Percentiles rank a stretch among this genome's conserved stretches.
Conservation (phyloP, 2,888 invertebrate genomes). For the Nemurella pictetii region DNA sequence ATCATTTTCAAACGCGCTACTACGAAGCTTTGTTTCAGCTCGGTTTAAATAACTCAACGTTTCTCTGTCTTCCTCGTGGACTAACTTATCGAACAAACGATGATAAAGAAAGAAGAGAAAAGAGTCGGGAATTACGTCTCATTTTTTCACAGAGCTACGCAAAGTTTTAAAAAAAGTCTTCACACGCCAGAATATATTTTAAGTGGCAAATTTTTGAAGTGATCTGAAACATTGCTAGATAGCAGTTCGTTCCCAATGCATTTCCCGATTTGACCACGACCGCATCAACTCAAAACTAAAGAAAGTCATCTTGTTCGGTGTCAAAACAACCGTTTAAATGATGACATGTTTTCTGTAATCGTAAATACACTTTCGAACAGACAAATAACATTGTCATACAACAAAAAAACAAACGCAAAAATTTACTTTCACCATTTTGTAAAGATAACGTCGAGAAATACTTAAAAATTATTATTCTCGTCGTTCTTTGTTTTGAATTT, state of each 20-base stretch:
- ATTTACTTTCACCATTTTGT: background rate
- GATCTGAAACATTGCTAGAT: conserved; percentile 2
- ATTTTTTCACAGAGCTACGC: background rate
- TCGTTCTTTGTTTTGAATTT: conserved; percentile 6
- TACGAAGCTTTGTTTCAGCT: background rate
- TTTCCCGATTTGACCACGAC: background rate
- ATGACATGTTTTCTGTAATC: no score
- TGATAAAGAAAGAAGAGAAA: background rate
- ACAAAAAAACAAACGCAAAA: background rate
- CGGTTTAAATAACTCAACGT: background rate
- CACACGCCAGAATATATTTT: background rate
- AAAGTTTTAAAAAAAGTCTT: background rate
- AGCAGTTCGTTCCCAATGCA: background rate
- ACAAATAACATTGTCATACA: no score
- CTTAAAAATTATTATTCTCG: background rate
- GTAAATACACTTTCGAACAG: no score
- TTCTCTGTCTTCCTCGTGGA: background rate
- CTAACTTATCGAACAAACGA: background rate
- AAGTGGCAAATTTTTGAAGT: background rate
- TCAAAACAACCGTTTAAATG: no score
- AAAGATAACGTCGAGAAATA: background rate
- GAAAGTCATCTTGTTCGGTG: background rate
- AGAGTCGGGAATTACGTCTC: background rate
- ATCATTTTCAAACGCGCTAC: background rate
- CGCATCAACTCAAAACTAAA: background rate